phyloP scores from a whole-genome alignment of 2,888 invertebrate genomes.

The Diogma glabrata region DNA sequence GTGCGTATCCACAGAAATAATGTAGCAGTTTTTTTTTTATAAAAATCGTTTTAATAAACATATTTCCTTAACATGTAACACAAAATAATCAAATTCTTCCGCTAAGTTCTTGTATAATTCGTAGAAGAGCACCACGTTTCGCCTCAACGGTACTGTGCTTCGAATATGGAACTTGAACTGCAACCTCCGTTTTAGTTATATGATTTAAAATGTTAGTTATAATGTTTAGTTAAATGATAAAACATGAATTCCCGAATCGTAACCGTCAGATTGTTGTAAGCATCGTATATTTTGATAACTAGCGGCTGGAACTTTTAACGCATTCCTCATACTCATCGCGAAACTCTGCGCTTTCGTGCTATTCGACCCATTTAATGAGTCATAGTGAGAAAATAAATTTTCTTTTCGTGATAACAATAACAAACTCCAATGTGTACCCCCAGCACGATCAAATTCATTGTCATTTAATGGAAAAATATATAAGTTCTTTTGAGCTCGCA shows the following conservation, averaged over 20 bases:
- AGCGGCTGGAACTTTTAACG: slow-evolving; percentile 28
- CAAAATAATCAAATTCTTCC: too few species aligned
- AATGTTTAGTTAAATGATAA: too few species aligned
- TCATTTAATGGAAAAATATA: slow-evolving; percentile 88
- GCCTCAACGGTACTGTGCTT: slow-evolving; percentile 42
- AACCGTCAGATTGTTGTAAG: slow-evolving; percentile 71
- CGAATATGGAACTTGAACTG: slow-evolving; percentile 30
- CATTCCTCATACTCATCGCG: slow-evolving; percentile 41
- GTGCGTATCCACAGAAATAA: too few species aligned
- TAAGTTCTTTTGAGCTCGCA: too few species aligned
- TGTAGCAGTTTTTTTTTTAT: too few species aligned
- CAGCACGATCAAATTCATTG: slow-evolving; percentile 59
- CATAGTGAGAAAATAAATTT: slow-evolving; percentile 66
- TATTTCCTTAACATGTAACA: too few species aligned
- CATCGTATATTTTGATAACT: slow-evolving; percentile 45
- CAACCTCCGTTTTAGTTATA: slow-evolving; percentile 31
- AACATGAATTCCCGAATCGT: slow-evolving; percentile 87
- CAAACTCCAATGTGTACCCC: slow-evolving; percentile 88
- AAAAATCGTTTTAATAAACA: too few species aligned
- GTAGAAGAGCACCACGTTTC: slow-evolving; percentile 51
- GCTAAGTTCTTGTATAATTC: slow-evolving; percentile 45
- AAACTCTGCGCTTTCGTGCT: slow-evolving; percentile 53
- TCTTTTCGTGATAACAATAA: slow-evolving; percentile 65
- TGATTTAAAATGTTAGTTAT: too few species aligned
- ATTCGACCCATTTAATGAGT: slow-evolving; percentile 62